Evolutionary conservation across 2,113 vertebrate genomes (phyloP).

Genomic region (Hepsetus odoe): DNA sequence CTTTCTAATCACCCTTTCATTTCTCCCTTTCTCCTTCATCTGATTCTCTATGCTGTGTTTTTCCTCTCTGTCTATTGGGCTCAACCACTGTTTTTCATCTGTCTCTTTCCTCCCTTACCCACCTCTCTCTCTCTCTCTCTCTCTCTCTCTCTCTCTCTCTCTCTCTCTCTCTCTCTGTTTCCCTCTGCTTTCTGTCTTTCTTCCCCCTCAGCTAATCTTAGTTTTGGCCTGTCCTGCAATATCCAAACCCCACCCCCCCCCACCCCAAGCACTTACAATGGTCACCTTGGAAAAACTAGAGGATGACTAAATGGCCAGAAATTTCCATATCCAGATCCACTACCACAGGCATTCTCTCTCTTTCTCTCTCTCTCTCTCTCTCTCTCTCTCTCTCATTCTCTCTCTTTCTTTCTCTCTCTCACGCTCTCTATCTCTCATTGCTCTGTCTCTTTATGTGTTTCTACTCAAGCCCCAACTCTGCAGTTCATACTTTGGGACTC

Average conservation of each 20-base stretch:
- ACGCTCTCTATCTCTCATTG: constrained; percentile 27
- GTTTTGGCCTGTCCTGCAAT: constrained; percentile 32
- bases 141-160: neutral
- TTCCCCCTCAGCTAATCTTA: constrained; percentile 38
- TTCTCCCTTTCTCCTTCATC: neutral
- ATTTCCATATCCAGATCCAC: constrained; percentile 26
- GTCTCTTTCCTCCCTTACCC: too few relatives aligned
- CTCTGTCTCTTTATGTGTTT: constrained; percentile 9
- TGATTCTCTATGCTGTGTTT: constrained; percentile 15
- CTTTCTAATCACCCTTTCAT: constrained; percentile 14
- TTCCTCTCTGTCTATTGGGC: constrained; percentile 37
- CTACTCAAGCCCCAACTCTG: constrained; percentile 15
- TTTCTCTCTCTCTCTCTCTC: constrained; percentile 28
- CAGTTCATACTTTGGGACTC: constrained; percentile 36
- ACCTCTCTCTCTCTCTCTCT: constrained; percentile 32
- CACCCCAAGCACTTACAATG: constrained; percentile 33
- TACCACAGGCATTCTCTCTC: constrained; percentile 28
- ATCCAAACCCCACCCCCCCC: constrained; percentile 50
- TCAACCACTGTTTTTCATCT: constrained; percentile 33
- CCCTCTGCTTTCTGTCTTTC: constrained; percentile 23
- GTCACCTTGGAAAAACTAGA: constrained; percentile 48
- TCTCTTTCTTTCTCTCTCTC: constrained; percentile 9
- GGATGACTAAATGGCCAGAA: constrained; percentile 33
- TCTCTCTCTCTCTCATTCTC: constrained; percentile 22
- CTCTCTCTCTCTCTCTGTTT: constrained; percentile 4